Evolutionary conservation across 1,140 invertebrate species (phyloP).

Genomic region (Drosophila suzukii): DNA sequence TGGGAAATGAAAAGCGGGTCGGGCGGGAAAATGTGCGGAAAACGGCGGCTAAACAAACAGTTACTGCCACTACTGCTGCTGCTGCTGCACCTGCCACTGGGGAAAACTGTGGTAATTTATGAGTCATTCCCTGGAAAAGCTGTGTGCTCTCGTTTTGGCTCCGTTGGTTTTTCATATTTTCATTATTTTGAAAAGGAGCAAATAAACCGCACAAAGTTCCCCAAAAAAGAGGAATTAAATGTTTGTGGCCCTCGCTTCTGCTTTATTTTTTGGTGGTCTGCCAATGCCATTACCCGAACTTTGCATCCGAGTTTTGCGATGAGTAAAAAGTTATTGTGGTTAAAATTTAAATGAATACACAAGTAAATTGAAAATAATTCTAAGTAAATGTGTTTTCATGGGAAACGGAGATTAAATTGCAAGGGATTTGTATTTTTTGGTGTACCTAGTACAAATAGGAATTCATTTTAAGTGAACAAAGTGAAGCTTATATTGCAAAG

Average conservation of each 20-base stretch:
- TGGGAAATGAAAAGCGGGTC: background rate
- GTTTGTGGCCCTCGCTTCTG: conserved; percentile 32
- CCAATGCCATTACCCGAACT: conserved; percentile 36
- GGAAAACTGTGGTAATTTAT: conserved; percentile 74
- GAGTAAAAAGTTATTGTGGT: conserved; percentile 34
- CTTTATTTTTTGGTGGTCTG: conserved; percentile 11
- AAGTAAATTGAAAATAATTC: conserved; percentile 46
- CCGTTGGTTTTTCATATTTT: conserved; percentile 44
- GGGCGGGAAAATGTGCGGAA: conserved; percentile 16
- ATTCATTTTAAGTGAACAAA: too few relatives aligned
- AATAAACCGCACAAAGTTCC: conserved; percentile 61
- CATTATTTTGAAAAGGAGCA: conserved; percentile 49
- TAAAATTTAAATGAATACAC: conserved; percentile 1
- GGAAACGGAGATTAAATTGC: background rate
- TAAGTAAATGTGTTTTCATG: conserved; percentile 5
- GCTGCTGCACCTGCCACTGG: conserved; percentile 62
- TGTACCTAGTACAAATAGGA: background rate
- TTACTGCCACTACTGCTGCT: conserved; percentile 60
- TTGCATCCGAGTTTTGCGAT: conserved; percentile 4
- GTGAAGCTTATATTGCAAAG: too few relatives aligned
- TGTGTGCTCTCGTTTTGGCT: conserved; percentile 48
- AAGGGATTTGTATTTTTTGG: background rate
- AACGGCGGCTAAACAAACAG: conserved; percentile 24
- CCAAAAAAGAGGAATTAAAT: conserved; percentile 34
- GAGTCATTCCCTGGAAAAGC: conserved; percentile 64